phyloP scores from a whole-genome alignment of 2,113 vertebrate species.

The Oncorhynchus masou region DNA sequence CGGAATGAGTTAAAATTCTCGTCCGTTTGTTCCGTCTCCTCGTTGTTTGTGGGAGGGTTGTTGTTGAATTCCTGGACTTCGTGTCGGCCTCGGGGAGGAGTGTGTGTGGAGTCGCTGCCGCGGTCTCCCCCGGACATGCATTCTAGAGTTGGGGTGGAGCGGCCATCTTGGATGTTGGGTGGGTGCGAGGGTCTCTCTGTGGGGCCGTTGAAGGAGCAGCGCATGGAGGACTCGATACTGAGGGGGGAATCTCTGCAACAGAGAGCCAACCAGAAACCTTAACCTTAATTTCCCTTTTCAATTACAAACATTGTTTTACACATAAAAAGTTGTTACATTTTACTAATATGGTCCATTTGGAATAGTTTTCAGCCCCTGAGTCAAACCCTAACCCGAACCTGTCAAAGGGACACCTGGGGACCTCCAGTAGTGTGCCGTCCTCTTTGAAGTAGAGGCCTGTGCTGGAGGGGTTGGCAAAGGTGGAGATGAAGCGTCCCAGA shows the following conservation, averaged over 20 bases:
- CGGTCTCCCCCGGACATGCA: too few species aligned
- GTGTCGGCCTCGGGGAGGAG: neutral
- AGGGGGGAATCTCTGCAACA: too few species aligned
- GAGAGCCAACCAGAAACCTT: too few species aligned
- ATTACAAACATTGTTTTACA: neutral
- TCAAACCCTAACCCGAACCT: slow-evolving; percentile 40
- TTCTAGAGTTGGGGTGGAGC: too few species aligned
- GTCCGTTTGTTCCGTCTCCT: slow-evolving; percentile 58
- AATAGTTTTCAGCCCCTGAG: too few species aligned
- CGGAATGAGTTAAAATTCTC: slow-evolving; percentile 80
- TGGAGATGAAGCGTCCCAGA: slow-evolving; percentile 89
- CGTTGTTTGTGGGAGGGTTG: slow-evolving; percentile 47
- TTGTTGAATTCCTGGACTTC: slow-evolving; percentile 18
- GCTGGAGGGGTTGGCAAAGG: slow-evolving; percentile 86
- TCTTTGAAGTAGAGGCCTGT: slow-evolving; percentile 82
- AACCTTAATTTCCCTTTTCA: too few species aligned
- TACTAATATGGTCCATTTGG: too few species aligned
- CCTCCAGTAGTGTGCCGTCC: slow-evolving; percentile 74
- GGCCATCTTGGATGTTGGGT: too few species aligned
- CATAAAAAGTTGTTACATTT: neutral
- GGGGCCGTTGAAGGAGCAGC: too few species aligned
- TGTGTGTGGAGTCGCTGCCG: too few species aligned
- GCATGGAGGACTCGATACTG: too few species aligned
- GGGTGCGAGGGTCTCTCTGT: too few species aligned
- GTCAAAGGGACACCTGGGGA: slow-evolving; percentile 61